Percentiles rank a stretch among this genome's conserved stretches.
These are phyloP conservation scores for Maniola jurtina DNA, from an alignment of 1,140 invertebrate genomes.

Conservation along the genomic window DNA sequence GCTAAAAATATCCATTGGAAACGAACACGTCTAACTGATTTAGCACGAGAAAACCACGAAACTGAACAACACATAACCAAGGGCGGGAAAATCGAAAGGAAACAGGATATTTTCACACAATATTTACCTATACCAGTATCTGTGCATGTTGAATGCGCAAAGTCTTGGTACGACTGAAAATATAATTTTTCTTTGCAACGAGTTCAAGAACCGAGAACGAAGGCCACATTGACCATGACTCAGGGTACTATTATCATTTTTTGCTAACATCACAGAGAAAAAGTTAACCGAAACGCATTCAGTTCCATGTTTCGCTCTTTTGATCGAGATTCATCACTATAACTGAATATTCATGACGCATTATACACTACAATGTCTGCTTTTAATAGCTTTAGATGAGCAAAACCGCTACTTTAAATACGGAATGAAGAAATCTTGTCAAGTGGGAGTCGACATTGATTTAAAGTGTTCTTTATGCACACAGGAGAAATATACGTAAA, in stretches of 20 bases:
- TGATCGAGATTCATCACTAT: conserved; percentile 9
- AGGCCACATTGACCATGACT: conserved; percentile 60
- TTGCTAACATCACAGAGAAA: conserved; percentile 42
- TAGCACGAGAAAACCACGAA: neutral
- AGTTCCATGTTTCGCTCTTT: conserved; percentile 9
- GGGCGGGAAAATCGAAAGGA: neutral
- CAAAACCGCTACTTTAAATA: conserved; percentile 1
- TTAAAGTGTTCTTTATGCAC: neutral
- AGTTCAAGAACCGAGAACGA: conserved; percentile 67
- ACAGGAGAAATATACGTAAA: neutral
- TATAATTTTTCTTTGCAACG: conserved; percentile 27
- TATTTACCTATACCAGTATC: conserved; percentile 44
- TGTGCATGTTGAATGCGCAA: conserved; percentile 55
- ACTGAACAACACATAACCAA: neutral
- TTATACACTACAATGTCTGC: neutral
- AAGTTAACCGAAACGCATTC: conserved; percentile 30
- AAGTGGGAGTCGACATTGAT: neutral
- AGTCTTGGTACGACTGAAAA: conserved; percentile 44
- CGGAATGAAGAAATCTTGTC: neutral
- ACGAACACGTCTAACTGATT: too few relatives aligned
- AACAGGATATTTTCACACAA: neutral
- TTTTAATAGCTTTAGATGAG: conserved; percentile 7
- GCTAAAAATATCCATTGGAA: too few relatives aligned
- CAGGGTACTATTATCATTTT: conserved; percentile 56
- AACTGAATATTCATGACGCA: conserved; percentile 14